phyloP scores from a whole-genome alignment of 2,888 invertebrate species.

The Ochropleura plecta region DNA sequence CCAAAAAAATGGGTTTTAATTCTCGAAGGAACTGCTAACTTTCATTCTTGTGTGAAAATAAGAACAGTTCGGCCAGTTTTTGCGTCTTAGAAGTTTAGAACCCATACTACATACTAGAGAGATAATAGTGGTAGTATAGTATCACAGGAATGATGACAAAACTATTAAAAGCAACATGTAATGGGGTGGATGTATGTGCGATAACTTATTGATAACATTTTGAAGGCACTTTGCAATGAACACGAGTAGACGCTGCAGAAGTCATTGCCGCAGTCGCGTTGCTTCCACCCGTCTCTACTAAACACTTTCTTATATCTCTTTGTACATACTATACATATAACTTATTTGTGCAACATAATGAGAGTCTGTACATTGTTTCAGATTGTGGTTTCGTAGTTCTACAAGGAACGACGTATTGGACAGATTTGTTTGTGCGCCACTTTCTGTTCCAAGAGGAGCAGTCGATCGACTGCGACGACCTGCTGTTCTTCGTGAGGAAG shows the following conservation, averaged over 20 bases:
- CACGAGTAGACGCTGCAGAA: slow-evolving; percentile 29
- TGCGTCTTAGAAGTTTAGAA: too few relatives aligned
- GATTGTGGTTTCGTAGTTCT: slow-evolving; percentile 98
- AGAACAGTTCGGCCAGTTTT: too few relatives aligned
- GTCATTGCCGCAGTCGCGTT: slow-evolving; percentile 2
- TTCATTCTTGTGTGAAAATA: too few relatives aligned
- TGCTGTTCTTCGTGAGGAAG: slow-evolving; percentile 98
- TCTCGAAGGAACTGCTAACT: too few relatives aligned
- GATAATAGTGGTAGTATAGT: neutral
- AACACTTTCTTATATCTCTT: slow-evolving; percentile 13
- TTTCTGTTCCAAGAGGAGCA: slow-evolving; percentile 97
- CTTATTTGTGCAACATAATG: slow-evolving; percentile 32
- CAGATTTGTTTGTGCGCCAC: slow-evolving; percentile 97
- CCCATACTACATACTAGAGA: too few relatives aligned
- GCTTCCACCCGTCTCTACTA: neutral
- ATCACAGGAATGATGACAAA: slow-evolving; percentile 6
- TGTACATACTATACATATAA: slow-evolving; percentile 7
- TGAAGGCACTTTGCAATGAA: slow-evolving; percentile 74
- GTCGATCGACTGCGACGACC: slow-evolving; percentile 97
- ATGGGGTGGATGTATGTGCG: slow-evolving; percentile 21
- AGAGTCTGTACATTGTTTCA: slow-evolving; percentile 77
- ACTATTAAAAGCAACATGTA: slow-evolving; percentile 21
- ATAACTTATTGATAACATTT: slow-evolving; percentile 33
- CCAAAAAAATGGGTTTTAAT: too few relatives aligned
- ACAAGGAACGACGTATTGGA: slow-evolving; percentile 98